These are phyloP conservation scores for Fulmarus glacialis DNA, from an alignment of 2,113 vertebrate genomes.

Conservation along the genomic window DNA sequence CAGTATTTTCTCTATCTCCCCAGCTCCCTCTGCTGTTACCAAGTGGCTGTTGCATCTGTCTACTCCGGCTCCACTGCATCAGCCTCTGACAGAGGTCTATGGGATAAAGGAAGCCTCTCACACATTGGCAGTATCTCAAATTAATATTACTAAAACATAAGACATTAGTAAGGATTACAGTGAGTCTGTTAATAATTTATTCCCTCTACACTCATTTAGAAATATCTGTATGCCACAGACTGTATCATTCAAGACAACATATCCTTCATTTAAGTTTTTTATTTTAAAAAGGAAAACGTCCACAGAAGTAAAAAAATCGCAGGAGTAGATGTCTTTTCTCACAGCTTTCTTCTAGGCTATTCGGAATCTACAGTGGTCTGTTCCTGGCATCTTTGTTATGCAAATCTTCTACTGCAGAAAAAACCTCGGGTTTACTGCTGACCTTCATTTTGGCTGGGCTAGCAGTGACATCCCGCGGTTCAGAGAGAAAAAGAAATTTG, in stretches of 20 bases:
- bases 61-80: accelerated
- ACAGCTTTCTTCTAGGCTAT: neutral
- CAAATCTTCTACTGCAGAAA: neutral
- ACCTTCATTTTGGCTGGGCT: neutral
- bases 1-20: neutral
- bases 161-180: neutral
- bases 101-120: neutral
- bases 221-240: neutral
- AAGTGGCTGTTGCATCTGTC: neutral
- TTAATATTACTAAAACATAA: neutral
- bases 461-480: constrained; percentile 52
- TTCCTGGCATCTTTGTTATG: neutral
- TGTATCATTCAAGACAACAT: neutral
- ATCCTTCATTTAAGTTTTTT: neutral
- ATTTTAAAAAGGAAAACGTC: neutral
- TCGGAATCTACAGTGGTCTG: neutral
- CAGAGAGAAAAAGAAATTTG: neutral
- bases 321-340: neutral
- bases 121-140: neutral
- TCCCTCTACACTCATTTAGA: neutral
- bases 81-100: accelerated
- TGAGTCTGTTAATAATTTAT: neutral
- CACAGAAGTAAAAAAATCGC: neutral
- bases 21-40: neutral
- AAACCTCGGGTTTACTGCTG: neutral